phyloP scores from a whole-genome alignment of 2,113 vertebrate genomes.

The Chamaetylas fuelleborni region DNA sequence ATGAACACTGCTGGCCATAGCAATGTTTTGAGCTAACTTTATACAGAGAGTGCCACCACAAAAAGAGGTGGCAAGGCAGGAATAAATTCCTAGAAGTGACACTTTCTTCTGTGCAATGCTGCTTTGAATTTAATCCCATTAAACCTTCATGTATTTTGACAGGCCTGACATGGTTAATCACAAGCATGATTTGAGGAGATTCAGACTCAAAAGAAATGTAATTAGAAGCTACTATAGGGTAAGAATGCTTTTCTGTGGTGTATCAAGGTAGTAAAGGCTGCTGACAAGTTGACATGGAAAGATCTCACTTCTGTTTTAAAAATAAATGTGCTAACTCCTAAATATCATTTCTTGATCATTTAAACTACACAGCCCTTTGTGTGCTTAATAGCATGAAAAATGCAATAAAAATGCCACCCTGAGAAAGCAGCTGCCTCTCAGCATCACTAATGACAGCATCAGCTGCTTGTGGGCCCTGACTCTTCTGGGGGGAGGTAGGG shows the following conservation, averaged over 20 bases:
- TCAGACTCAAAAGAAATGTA: background rate
- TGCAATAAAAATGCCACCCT: background rate
- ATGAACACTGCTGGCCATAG: background rate
- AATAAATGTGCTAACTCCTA: background rate
- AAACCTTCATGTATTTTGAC: slow-evolving; percentile 40
- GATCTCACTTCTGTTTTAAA: slow-evolving; percentile 21
- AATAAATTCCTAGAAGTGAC: background rate
- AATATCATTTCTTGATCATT: slow-evolving; percentile 9
- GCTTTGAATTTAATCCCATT: slow-evolving; percentile 12
- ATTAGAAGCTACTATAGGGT: background rate
- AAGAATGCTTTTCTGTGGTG: background rate
- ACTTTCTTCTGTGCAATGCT: background rate
- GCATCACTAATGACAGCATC: background rate
- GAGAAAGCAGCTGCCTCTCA: slow-evolving; percentile 3
- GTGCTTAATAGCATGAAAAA: background rate
- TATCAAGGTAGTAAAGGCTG: background rate
- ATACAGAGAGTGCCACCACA: background rate
- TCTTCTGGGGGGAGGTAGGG: background rate
- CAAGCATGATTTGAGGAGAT: background rate
- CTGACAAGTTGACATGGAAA: background rate
- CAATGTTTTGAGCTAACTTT: background rate
- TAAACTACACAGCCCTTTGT: background rate
- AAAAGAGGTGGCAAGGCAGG: background rate
- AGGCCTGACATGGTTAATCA: slow-evolving; percentile 21
- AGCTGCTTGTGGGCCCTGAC: background rate